Evolutionary conservation across 2,888 invertebrate species (phyloP).

Genomic region (Hyalella azteca): DNA sequence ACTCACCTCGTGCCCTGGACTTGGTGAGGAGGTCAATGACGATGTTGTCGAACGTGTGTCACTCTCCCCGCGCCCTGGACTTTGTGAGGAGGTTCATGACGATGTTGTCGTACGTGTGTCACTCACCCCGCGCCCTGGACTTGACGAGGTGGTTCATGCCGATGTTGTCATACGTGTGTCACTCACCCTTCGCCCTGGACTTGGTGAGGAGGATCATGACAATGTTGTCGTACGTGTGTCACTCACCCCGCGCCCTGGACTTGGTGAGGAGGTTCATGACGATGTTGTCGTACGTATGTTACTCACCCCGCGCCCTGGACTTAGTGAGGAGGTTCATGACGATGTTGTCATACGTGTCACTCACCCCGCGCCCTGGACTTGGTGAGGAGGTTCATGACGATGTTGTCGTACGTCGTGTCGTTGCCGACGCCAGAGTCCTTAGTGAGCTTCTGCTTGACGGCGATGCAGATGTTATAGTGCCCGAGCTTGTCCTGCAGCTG

Average conservation of each 20-base stretch:
- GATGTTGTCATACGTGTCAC: conserved; percentile 61
- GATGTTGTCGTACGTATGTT: conserved; percentile 78
- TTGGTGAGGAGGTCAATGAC: conserved; percentile 83
- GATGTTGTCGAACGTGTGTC: neutral
- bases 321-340: conserved; percentile 74
- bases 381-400: conserved; percentile 81
- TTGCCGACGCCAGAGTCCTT: conserved; percentile 95
- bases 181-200: conserved; percentile 83
- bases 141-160: no score
- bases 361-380: conserved; percentile 89
- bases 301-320: conserved; percentile 83
- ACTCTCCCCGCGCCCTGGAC: conserved; percentile 83
- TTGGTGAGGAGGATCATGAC: conserved; percentile 84
- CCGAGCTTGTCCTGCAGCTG: conserved; percentile 86
- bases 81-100: conserved; percentile 84
- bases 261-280: conserved; percentile 84
- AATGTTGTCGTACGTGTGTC: conserved; percentile 68
- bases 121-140: no score
- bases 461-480: conserved; percentile 87
- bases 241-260: conserved; percentile 83
- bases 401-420: conserved; percentile 84
- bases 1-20: conserved; percentile 83
- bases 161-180: conserved; percentile 68
- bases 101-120: conserved; percentile 87
- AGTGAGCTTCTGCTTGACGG: conserved; percentile 89